Evolutionary conservation across 2,113 vertebrate species (phyloP).

Genomic region (Bubalus kerabau): DNA sequence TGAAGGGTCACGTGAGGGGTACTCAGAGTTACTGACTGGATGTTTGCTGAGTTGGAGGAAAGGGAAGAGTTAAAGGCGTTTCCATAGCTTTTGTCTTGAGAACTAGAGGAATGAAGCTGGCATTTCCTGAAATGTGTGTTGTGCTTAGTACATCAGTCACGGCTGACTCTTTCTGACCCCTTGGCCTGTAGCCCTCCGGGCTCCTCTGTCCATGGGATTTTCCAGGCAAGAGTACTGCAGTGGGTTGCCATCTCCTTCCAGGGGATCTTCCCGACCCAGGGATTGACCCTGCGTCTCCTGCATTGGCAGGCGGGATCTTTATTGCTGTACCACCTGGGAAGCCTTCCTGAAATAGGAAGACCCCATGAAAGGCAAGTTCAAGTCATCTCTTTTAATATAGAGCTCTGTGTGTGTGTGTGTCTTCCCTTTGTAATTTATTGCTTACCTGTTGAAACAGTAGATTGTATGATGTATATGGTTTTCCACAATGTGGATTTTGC

Average conservation of each 20-base stretch:
- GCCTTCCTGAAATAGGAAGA: background rate
- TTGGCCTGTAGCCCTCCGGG: background rate
- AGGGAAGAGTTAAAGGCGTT: background rate
- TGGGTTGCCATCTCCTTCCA: background rate
- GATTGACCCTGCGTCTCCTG: background rate
- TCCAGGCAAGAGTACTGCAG: background rate
- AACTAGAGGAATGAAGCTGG: too few relatives aligned
- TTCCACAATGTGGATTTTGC: background rate
- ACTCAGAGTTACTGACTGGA: background rate
- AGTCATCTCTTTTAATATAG: background rate
- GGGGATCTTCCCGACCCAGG: background rate
- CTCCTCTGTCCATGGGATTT: background rate
- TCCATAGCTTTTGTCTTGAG: background rate
- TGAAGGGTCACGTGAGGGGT: fast-evolving
- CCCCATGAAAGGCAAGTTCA: too few relatives aligned
- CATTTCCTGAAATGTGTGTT: background rate
- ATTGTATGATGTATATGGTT: background rate
- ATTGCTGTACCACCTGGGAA: background rate
- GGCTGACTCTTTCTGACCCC: background rate
- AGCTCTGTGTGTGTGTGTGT: background rate
- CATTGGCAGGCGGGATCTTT: background rate
- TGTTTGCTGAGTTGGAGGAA: background rate
- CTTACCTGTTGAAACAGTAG: background rate
- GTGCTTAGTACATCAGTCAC: background rate
- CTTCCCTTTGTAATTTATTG: background rate